These are phyloP conservation scores for Busseola fusca DNA, from an alignment of 2,888 invertebrate genomes.

Conservation along the genomic window DNA sequence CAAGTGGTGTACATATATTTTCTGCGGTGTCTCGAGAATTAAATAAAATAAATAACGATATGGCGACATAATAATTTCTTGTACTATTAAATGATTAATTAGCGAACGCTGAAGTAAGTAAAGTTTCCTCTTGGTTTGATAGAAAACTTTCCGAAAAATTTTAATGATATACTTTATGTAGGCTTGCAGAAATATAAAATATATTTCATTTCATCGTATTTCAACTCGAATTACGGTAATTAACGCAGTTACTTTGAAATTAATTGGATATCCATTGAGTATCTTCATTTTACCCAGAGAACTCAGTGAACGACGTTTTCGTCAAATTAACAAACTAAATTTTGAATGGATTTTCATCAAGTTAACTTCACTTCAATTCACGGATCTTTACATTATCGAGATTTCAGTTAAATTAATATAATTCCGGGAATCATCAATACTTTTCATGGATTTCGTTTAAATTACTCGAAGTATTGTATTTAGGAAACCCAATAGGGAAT, in stretches of 20 bases:
- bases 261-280: constrained; percentile 12
- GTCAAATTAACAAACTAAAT: neutral
- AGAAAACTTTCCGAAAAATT: neutral
- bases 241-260: constrained; percentile 16
- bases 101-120: neutral
- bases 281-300: constrained; percentile 3
- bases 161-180: neutral
- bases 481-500: accelerated
- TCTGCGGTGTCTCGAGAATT: neutral
- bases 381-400: neutral
- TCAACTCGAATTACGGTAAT: constrained; percentile 13
- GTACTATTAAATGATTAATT: no score
- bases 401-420: neutral
- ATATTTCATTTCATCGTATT: constrained; percentile 10
- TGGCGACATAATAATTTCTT: neutral
- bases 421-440: neutral
- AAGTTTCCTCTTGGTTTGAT: neutral
- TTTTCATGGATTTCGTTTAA: neutral
- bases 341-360: neutral
- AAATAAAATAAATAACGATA: neutral
- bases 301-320: constrained; percentile 2
- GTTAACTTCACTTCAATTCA: constrained; percentile 2
- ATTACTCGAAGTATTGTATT: neutral
- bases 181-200: neutral
- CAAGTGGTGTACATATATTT: neutral